phyloP scores from a whole-genome alignment of 2,888 invertebrate genomes.

The Cecidostiba fungosa region DNA sequence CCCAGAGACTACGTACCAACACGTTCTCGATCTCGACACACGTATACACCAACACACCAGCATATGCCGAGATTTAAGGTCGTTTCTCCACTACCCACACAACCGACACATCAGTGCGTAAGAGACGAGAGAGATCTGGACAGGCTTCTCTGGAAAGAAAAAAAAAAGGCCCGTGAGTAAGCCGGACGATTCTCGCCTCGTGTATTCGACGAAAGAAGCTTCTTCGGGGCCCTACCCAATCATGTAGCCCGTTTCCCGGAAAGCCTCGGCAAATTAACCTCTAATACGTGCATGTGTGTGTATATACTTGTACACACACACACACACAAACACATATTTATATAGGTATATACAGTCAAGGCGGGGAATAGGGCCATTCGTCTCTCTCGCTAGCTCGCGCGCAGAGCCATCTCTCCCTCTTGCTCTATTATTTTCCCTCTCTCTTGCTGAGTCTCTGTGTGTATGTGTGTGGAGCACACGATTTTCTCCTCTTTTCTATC shows the following conservation, averaged over 20 bases:
- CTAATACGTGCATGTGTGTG: not conserved
- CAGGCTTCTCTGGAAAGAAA: not conserved
- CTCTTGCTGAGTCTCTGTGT: not conserved
- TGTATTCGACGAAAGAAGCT: not conserved
- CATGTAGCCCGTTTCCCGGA: not conserved
- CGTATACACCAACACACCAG: no score
- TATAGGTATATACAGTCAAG: not conserved
- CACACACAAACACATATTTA: not conserved
- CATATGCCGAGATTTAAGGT: not conserved
- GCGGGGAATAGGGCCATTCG: slow-evolving; percentile 39
- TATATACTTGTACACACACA: not conserved
- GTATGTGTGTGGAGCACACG: not conserved
- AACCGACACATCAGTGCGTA: not conserved
- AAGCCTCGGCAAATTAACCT: slow-evolving; percentile 6
- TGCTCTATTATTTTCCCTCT: slow-evolving; percentile 51
- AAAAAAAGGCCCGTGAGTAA: not conserved
- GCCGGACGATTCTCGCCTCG: not conserved
- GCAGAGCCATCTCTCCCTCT: slow-evolving; percentile 48
- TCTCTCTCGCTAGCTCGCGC: slow-evolving; percentile 35
- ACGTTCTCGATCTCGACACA: no score
- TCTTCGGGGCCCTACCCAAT: not conserved
- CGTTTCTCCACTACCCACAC: not conserved
- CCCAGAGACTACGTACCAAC: no score
- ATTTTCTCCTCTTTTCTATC: slow-evolving; percentile 36
- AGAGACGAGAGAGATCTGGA: not conserved